Conservation (phyloP, 2,888 invertebrate species). For the Philaethria dido region DNA sequence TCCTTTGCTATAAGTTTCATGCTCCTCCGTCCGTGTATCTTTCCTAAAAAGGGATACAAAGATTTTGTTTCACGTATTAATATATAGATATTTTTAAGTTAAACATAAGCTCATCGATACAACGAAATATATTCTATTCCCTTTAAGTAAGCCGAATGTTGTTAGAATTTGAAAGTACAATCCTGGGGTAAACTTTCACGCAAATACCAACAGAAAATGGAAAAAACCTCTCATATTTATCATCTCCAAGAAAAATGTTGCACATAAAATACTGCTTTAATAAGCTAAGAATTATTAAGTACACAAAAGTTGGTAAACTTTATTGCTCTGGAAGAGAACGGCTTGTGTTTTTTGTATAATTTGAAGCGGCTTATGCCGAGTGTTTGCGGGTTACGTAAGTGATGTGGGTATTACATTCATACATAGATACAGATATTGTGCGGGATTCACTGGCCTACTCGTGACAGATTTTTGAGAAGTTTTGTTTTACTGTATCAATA, state of each 20-base stretch:
- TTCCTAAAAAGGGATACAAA: no score
- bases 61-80: no score
- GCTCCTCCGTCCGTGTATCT: no score
- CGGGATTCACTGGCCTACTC: neutral
- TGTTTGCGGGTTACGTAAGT: constrained; percentile 1
- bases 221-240: constrained; percentile 29
- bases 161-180: neutral
- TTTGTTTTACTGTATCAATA: neutral
- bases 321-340: constrained; percentile 10
- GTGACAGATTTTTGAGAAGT: neutral
- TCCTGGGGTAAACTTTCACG: constrained; percentile 16
- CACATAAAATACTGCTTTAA: constrained; percentile 31
- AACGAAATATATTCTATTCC: neutral
- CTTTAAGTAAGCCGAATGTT: neutral
- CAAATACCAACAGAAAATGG: constrained; percentile 16
- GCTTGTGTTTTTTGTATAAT: constrained; percentile 22
- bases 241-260: constrained; percentile 28
- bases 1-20: no score
- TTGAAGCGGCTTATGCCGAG: neutral
- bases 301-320: constrained; percentile 25
- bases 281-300: constrained; percentile 30
- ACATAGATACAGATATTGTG: no score
- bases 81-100: neutral
- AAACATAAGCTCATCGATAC: neutral
- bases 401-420: neutral